A percentile compares a stretch with the other conserved stretches of the same genome.
These are phyloP conservation scores for Melieria omissa DNA, from an alignment of 2,888 invertebrate genomes.

Conservation along the genomic window DNA sequence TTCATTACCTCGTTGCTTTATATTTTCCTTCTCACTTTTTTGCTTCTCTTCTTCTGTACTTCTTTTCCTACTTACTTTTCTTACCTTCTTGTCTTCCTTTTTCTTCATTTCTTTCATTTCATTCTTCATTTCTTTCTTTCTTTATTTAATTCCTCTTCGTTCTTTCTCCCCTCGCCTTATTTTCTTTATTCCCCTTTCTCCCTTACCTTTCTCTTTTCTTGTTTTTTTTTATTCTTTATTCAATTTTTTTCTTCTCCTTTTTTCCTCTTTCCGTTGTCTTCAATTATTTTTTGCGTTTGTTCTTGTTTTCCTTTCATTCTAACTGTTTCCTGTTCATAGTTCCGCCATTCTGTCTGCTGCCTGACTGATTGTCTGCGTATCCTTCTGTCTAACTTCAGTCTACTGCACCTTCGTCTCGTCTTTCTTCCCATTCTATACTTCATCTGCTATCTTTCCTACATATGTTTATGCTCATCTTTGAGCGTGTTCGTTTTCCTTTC, in stretches of 20 bases:
- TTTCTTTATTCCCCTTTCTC: not conserved
- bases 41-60: not conserved
- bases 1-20: not conserved
- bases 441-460: not conserved
- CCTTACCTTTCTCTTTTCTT: not conserved
- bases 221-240: not conserved
- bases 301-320: not conserved
- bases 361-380: too few relatives aligned
- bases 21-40: not conserved
- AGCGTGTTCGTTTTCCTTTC: not conserved
- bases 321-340: not conserved
- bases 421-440: not conserved
- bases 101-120: not conserved
- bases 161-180: not conserved
- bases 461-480: not conserved
- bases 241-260: not conserved
- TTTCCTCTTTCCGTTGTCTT: not conserved
- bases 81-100: not conserved
- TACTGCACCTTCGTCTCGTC: not conserved
- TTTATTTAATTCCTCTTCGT: not conserved
- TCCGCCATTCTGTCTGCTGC: too few relatives aligned
- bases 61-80: not conserved
- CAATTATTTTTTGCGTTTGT: not conserved
- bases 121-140: not conserved
- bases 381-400: too few relatives aligned